Base-by-base conservation (phyloP, 2,888 invertebrate species). In the Synergus gifuensis region DNA sequence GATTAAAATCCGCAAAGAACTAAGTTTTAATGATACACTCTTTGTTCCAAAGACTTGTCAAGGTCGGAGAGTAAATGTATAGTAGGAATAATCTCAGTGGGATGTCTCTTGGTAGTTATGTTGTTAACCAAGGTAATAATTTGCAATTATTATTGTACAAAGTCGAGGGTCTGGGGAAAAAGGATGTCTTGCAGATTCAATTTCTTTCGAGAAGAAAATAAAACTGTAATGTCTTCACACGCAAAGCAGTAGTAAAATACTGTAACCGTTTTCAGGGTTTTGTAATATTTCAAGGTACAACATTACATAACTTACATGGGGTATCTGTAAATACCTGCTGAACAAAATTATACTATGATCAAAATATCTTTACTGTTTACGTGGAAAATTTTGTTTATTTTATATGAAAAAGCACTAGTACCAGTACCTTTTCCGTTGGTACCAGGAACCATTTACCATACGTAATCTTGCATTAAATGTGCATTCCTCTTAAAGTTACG, bases 41-140 rank as follows among this genome's bases (percentile, higher is more conserved):
- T 69, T 69, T 69, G 69, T 49, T 69, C 69, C 69, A 49, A 28
- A 69, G 69, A 69, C 46, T 46, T 46, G 28, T 69, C 69, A 69
- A 69, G 69, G 69, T 69, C 46, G 49, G 14, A 46, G 2, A 69
- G 46, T 40, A 11, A 42, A 42, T 69, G 69, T 49, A 22, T 28
- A 28, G 28, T 28, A 28, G 49, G 69, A 28, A 28, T 49, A 28
- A 28, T 28, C 69, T 16, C 69, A 49, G 69, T 69, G 46, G 69
- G 69, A 69, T 69, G 69, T 69, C 69, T 69, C 46, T 69, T 3
- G 46, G 69, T 69, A 69, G 69, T 69, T 69, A 69, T 46, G 69
- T 69, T 69, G 69, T 69, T 69, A 69, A 69, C 69, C 69, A 69
- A 69, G 69, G 69, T 22, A 69, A 69, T 69, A 69, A 69, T 69